phyloP scores from a whole-genome alignment of 2,113 vertebrate genomes.

The Chiloscyllium plagiosum region DNA sequence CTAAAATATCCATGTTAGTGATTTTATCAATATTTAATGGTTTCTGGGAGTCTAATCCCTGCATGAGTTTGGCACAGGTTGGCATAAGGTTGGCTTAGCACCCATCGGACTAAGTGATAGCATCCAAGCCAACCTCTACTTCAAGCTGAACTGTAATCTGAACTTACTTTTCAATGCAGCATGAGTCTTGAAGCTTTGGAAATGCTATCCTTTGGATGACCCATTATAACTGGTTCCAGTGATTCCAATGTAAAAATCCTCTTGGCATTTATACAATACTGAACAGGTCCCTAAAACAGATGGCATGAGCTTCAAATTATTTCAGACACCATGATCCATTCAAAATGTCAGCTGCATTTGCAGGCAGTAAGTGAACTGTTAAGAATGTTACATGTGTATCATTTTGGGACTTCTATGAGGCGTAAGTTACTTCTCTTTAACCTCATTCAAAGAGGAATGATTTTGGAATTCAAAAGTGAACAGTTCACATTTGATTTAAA shows the following conservation, averaged over 20 bases:
- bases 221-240: neutral
- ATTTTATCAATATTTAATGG: no score
- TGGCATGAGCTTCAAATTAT: neutral
- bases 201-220: neutral
- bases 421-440: no score
- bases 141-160: neutral
- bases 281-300: neutral
- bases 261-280: neutral
- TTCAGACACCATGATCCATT: neutral
- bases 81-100: no score
- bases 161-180: neutral
- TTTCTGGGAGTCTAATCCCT: no score
- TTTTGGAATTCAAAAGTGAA: no score
- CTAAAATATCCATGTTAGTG: no score
- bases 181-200: no score
- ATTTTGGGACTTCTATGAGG: neutral
- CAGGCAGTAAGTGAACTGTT: no score
- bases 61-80: no score
- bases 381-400: neutral
- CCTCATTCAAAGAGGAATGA: no score
- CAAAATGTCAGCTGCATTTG: neutral
- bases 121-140: neutral
- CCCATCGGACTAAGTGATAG: no score
- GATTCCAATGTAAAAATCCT: neutral
- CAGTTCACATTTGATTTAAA: no score